Conservation (phyloP, 2,797 vertebrate species). For the Macrochelys suwanniensis region DNA sequence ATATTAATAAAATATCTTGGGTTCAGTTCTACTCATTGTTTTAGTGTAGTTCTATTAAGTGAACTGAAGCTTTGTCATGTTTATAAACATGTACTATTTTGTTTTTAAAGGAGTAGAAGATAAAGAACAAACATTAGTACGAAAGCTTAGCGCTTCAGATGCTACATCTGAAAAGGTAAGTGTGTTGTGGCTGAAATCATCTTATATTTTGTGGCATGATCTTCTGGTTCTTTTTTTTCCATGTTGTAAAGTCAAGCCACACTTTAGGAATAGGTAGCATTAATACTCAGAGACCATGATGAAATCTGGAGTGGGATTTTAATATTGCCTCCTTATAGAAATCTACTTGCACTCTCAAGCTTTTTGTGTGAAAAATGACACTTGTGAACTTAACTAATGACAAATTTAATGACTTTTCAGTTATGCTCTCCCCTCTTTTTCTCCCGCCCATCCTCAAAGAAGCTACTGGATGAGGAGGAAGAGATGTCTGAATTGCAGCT, state of each 20-base stretch:
- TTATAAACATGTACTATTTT: slow-evolving; percentile 32
- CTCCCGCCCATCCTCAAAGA: slow-evolving; percentile 66
- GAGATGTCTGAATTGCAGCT: slow-evolving; percentile 96
- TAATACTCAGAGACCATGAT: neutral
- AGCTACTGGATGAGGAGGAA: slow-evolving; percentile 90
- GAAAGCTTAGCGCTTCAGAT: slow-evolving; percentile 80
- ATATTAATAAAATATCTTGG: neutral
- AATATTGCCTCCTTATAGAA: neutral
- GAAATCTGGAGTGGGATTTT: neutral
- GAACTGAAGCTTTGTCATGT: slow-evolving; percentile 10
- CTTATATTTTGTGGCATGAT: neutral
- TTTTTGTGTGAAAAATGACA: neutral
- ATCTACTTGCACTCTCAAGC: neutral
- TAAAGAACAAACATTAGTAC: slow-evolving; percentile 79
- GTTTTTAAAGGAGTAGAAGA: slow-evolving; percentile 80
- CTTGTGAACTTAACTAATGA: neutral
- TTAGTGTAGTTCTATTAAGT: slow-evolving; percentile 27
- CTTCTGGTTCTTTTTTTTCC: neutral
- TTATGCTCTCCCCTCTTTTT: slow-evolving; percentile 38
- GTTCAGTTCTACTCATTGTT: neutral
- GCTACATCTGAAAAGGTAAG: slow-evolving; percentile 82
- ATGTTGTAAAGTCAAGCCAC: neutral
- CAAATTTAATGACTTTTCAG: slow-evolving; percentile 4
- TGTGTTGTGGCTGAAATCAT: neutral
- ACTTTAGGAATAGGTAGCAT: neutral